Evolutionary conservation across 2,113 vertebrate genomes (phyloP), one percentile per base, ranked within the genome.

Genomic region (Microtus pennsylvanicus): DNA sequence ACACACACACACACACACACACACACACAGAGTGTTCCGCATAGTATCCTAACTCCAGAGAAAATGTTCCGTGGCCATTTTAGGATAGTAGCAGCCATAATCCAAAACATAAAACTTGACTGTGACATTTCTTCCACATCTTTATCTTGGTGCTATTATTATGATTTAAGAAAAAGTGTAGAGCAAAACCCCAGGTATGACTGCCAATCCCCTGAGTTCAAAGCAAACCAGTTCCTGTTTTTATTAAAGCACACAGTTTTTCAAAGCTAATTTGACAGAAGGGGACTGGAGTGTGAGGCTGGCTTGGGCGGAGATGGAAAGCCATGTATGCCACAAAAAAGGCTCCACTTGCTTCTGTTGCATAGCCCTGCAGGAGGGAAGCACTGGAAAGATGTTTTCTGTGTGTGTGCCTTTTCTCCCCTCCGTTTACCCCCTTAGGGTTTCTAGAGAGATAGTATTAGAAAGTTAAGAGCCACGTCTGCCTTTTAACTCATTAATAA

Each of bases 401-500:
- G 92, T 70, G 9, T 26, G 61, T 70, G 28, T 19, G 45, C 6
- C 58, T 89, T 24, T 95, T 88, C 75, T 78, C 7, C n/a, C 33
- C 67, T 97, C 0, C 85, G 9, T 72, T 65, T 77, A 38, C 96
- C 94, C 90, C 86, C 45, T 90, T 91, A 89, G 58, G 80, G 87
- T 94, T 91, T 89, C 93, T 97, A 58, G 85, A 70, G 65, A 92
- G 69, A 47, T 35, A 65, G 92, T 75, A 91, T 63, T 85, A 38
- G 58, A 88, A 74, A 95, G 89, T 50, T 75, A 85, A 93, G 52
- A 94, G 63, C n/a, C 76, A 5, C 82, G 74, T 90, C 92, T 96
- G 97, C 50, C 35, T 95, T 19, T 95, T 55, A 95, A 95, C 91
- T 67, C 69, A 91, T 96, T 92, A 97, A 97, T 97, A 96, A 97